Conservation (phyloP, 2,888 invertebrate species). For the Erebia ligea region DNA sequence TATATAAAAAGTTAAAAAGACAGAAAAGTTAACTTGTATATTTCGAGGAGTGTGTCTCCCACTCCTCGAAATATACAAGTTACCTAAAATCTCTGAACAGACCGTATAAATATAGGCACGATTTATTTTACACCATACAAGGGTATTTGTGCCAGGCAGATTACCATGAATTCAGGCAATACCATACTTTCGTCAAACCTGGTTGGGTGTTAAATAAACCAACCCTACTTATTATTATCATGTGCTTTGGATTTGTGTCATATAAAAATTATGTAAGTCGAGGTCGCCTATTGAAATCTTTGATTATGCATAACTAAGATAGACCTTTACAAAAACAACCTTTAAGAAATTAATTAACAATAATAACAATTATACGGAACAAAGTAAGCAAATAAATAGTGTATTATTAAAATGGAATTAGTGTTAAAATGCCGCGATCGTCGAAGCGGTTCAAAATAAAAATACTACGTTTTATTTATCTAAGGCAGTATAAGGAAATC, state of each 20-base stretch:
- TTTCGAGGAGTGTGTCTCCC: too few species aligned
- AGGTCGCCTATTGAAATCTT: not conserved
- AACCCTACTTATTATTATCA: not conserved
- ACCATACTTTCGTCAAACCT: too few species aligned
- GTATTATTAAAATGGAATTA: constrained; percentile 6
- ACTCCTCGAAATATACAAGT: not conserved
- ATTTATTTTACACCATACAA: too few species aligned
- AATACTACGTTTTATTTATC: not conserved
- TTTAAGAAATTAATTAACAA: constrained; percentile 7
- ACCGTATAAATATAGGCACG: too few species aligned
- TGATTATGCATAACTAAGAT: not conserved
- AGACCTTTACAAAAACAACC: not conserved
- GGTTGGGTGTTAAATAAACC: too few species aligned
- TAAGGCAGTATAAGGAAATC: too few species aligned
- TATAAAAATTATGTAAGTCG: not conserved
- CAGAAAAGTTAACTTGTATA: too few species aligned
- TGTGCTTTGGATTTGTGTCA: not conserved
- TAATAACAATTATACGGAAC: not conserved
- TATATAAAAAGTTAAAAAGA: constrained; percentile 9
- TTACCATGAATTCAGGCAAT: too few species aligned
- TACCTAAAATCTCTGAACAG: not conserved
- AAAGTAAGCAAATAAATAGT: constrained; percentile 1
- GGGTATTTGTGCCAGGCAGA: too few species aligned
- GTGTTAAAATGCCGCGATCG: constrained; percentile 6
- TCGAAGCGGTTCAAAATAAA: not conserved